phyloP scores from a whole-genome alignment of 2,888 invertebrate genomes.

The Argyresthia albistria region DNA sequence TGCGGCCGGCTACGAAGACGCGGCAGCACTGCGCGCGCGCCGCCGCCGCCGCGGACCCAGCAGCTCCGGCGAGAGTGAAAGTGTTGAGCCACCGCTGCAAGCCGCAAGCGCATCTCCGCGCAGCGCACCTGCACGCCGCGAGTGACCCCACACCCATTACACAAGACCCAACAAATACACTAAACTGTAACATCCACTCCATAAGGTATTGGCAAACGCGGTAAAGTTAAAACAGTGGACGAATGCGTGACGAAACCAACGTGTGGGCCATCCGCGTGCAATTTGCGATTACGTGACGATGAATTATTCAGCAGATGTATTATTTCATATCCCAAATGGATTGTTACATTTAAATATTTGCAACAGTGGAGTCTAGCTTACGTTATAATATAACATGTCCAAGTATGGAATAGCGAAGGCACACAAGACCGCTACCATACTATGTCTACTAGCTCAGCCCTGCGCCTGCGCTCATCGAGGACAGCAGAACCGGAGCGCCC shows the following conservation, averaged over 20 bases:
- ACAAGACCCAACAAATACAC: background rate
- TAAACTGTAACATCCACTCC: background rate
- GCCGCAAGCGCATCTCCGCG: slow-evolving; percentile 32
- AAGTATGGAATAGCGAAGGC: too few species aligned
- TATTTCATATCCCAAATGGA: background rate
- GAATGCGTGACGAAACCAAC: slow-evolving; percentile 8
- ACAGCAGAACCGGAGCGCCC: background rate
- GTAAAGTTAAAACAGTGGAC: slow-evolving; percentile 6
- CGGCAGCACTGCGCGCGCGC: slow-evolving; percentile 27
- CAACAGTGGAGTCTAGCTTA: background rate
- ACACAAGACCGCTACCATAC: too few species aligned
- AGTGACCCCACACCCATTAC: background rate
- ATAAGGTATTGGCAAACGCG: background rate
- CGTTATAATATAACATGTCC: too few species aligned
- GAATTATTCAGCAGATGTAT: slow-evolving; percentile 1
- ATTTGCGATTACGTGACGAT: slow-evolving; percentile 10
- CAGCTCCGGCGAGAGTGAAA: slow-evolving; percentile 59
- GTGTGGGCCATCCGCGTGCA: slow-evolving; percentile 4
- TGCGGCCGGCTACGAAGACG: slow-evolving; percentile 51
- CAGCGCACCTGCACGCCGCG: background rate
- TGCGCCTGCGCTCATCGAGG: slow-evolving; percentile 1
- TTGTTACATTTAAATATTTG: background rate
- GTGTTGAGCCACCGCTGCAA: slow-evolving; percentile 12
- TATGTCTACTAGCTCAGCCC: background rate
- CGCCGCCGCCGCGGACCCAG: slow-evolving; percentile 27